Evolutionary conservation across 2,888 invertebrate species (phyloP).

Genomic region (Ametastegia equiseti): DNA sequence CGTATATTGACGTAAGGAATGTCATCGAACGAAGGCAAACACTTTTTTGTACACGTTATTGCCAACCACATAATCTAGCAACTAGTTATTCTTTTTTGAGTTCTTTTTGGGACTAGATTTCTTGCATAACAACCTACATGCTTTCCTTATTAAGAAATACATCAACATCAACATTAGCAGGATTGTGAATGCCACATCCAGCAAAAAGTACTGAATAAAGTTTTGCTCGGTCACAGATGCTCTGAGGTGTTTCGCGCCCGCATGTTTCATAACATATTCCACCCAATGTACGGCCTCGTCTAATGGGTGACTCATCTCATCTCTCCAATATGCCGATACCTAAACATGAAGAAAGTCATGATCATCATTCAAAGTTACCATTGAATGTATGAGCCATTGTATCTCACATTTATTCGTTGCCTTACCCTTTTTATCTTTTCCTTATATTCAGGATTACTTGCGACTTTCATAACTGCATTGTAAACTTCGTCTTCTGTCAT

Average conservation of each 20-base stretch:
- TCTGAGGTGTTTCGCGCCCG: constrained; percentile 22
- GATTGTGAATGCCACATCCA: constrained; percentile 10
- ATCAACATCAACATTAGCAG: not conserved
- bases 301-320: constrained; percentile 16
- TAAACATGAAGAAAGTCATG: not conserved
- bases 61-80: not conserved
- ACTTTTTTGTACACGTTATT: not conserved
- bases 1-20: too few relatives aligned
- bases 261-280: constrained; percentile 30
- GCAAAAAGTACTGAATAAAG: constrained; percentile 24
- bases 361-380: not conserved
- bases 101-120: not conserved
- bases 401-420: not conserved
- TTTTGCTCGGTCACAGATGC: constrained; percentile 28
- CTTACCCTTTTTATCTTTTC: constrained; percentile 21
- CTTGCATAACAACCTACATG: not conserved
- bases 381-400: not conserved
- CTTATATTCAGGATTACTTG: constrained; percentile 1
- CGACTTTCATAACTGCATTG: constrained; percentile 8
- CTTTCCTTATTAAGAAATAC: not conserved
- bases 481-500: constrained; percentile 29
- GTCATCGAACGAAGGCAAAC: too few relatives aligned
- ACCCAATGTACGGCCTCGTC: constrained; percentile 30
- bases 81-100: constrained; percentile 26
- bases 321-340: constrained; percentile 36